Conservation (phyloP, 2,797 vertebrate species). For the Galagoides demidoff region DNA sequence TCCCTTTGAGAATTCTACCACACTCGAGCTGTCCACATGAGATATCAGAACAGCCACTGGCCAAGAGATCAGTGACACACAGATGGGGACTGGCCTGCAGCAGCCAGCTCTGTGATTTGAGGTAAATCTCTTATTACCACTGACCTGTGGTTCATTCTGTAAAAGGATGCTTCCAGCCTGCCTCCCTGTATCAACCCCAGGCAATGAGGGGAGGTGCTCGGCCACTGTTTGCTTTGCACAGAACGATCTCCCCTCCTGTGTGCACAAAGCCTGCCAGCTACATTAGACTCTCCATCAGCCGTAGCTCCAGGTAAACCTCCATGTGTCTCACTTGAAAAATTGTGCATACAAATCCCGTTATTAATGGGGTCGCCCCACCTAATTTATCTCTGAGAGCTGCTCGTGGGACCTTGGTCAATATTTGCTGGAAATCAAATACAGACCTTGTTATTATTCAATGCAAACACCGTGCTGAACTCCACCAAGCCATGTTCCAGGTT, state of each 20-base stretch:
- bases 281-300: not conserved
- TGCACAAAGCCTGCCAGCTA: not conserved
- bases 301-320: not conserved
- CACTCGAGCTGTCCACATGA: too few relatives aligned
- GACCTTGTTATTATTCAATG: not conserved
- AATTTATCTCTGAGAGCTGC: constrained; percentile 38
- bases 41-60: not conserved
- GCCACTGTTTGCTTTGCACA: not conserved
- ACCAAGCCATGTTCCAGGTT: not conserved
- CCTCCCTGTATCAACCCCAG: not conserved
- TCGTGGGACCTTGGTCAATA: constrained; percentile 18
- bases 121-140: not conserved
- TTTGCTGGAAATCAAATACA: constrained; percentile 47
- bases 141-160: not conserved
- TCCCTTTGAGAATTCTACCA: not conserved
- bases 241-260: not conserved
- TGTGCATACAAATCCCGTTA: constrained; percentile 9
- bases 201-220: not conserved
- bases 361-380: not conserved
- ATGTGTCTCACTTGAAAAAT: not conserved
- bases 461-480: not conserved
- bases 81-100: not conserved
- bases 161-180: not conserved
- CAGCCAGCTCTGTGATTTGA: not conserved
- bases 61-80: accelerated